A percentile compares a stretch with the other conserved stretches of the same genome.
phyloP scores from a whole-genome alignment of 2,113 vertebrate genomes.

The Pelmatolapia mariae region DNA sequence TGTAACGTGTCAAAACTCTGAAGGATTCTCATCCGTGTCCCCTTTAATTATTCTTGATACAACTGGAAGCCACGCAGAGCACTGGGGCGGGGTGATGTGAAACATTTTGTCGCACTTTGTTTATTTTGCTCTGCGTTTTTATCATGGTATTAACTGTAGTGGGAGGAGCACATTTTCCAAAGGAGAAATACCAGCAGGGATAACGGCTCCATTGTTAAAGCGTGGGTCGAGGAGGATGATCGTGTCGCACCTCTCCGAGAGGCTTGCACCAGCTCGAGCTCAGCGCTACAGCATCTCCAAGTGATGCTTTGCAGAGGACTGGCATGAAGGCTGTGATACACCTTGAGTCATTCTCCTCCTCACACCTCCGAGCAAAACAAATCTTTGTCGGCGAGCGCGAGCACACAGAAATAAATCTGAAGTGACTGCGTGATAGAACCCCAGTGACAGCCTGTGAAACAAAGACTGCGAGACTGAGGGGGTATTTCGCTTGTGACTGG shows the following conservation, averaged over 20 bases:
- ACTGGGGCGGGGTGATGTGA: not conserved
- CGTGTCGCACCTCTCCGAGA: conserved; percentile 41
- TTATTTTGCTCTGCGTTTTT: not conserved
- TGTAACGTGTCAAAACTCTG: not conserved
- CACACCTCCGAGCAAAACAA: conserved; percentile 33
- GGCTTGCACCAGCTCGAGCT: conserved; percentile 6
- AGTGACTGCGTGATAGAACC: not conserved
- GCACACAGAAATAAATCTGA: conserved; percentile 1
- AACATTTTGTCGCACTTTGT: not conserved
- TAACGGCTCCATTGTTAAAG: conserved; percentile 2
- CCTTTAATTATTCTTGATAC: not conserved
- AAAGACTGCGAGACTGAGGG: not conserved
- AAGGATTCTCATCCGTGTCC: not conserved
- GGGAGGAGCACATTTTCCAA: not conserved
- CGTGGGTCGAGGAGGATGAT: conserved; percentile 17
- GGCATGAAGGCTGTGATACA: not conserved
- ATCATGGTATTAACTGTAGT: not conserved
- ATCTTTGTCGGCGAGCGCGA: conserved; percentile 11
- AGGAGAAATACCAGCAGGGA: not conserved
- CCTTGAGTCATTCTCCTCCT: conserved; percentile 22
- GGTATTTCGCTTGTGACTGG: not conserved
- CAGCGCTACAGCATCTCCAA: conserved; percentile 8
- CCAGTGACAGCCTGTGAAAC: not conserved
- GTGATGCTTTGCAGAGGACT: conserved; percentile 7
- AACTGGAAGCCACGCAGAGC: not conserved